Conservation (phyloP, 2,888 invertebrate genomes). For the Ophion ellenae region DNA sequence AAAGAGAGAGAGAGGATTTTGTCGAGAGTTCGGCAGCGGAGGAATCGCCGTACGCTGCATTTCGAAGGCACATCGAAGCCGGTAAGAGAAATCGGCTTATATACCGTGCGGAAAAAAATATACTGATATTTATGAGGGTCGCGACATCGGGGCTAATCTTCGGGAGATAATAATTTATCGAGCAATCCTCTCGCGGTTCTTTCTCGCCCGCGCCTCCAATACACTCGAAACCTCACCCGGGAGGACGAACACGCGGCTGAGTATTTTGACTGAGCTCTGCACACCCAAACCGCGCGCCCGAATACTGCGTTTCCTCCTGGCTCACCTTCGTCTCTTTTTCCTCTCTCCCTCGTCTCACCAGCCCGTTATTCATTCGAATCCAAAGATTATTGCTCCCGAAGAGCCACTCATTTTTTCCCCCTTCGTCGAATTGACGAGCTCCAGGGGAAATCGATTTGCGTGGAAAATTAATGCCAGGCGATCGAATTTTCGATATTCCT, state of each 20-base stretch:
- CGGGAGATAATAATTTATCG: conserved; percentile 83
- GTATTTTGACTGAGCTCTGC: conserved; percentile 65
- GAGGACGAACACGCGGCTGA: conserved; percentile 44
- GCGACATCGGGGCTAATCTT: conserved; percentile 83
- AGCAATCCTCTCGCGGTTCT: conserved; percentile 62
- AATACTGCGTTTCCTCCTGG: conserved; percentile 52
- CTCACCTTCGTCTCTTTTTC: conserved; percentile 65
- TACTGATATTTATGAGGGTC: conserved; percentile 83
- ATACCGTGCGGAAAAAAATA: conserved; percentile 80
- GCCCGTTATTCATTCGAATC: conserved; percentile 43
- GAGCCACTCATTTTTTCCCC: neutral
- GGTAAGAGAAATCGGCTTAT: conserved; percentile 83
- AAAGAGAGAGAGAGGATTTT: conserved; percentile 21
- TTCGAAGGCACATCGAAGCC: conserved; percentile 79
- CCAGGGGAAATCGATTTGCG: neutral
- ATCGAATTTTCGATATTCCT: neutral
- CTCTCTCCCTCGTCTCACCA: conserved; percentile 69
- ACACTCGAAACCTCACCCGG: conserved; percentile 29
- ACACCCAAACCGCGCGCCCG: neutral
- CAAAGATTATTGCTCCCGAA: conserved; percentile 52
- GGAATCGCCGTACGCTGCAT: conserved; percentile 71
- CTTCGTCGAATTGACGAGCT: neutral
- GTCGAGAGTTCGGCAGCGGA: conserved; percentile 78
- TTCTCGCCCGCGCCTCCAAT: conserved; percentile 35
- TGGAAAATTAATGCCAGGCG: neutral